Base-by-base conservation (phyloP, 1,140 invertebrate species). In the Saccostrea echinata region DNA sequence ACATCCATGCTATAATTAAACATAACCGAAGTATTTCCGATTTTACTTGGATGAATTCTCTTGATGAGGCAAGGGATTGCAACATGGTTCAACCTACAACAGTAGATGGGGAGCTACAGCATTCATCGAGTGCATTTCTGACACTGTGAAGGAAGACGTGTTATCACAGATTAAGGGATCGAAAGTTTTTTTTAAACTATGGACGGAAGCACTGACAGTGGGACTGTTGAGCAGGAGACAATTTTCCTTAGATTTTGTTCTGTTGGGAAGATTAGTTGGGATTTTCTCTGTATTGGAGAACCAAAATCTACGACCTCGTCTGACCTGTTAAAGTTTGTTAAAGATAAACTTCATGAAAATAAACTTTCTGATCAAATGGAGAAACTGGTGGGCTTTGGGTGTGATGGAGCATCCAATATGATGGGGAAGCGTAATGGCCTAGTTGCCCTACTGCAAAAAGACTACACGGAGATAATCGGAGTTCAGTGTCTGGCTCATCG, bases 401-500 rank as follows among this genome's bases (percentile, higher is more conserved):
- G 27, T 8, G 64, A 30, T 24, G 64, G 64, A 30, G 64, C 21
- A 24, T 71, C 64, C 27, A 71, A 71, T 24, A 71, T 30, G 52
- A 53, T 53, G 52, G 52, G 52, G 52, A 53, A 53, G 12, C 52
- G 12, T 9, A 33, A 33, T 24, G 61, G 84, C 9, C 61, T 85
- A 27, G 43, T 18, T 27, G 8, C 35, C 8, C 21, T 80, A 4
- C 68, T 86, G 1, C 33, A 52, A 76, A 21, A 76, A 18, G 64
- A 86, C 6, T 24, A 86, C 27, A 27, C 24, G 30, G 30, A n/a
- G 16, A 51, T 80, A n/a, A 12, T 80, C 3, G 76, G 64, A n/a
- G 51, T 80, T 27, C 84, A 86, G 18, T 86, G 84, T 52, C 52
- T 86, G 68, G 84, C 64, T 55, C 84, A 86, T 16, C 3, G 84